Evolutionary conservation across 2,113 vertebrate genomes (phyloP), one percentile per base, ranked within the genome.

Genomic region (Thryonomys swinderianus): DNA sequence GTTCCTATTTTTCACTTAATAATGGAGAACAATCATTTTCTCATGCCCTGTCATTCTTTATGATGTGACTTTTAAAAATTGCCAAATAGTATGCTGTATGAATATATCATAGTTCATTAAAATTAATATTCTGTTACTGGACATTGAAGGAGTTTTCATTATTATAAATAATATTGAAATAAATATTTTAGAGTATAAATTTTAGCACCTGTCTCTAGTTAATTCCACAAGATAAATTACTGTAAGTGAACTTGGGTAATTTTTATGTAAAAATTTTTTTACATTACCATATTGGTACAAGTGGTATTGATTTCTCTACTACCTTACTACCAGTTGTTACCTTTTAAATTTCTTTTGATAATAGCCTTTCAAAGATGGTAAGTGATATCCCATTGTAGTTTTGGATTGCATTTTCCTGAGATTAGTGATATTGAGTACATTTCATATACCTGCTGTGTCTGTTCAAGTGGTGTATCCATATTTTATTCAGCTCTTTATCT

Each of bases 121-220:
- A 90, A 87, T 2, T 18, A 6, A 40, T 42, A n/a, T 87, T 93
- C 53, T 78, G 45, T 91, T 74, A 80, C n/a, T 80, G 23, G 55
- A 66, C 20, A 80, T n/a, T 84, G 62, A 88, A 42, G 30, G 91
- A 73, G 42, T 79, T 91, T 91, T 64, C 55, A 73, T 92, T 71
- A 73, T 93, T 90, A 84, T 32, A 71, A 71, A 74, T 79, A 71
- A 79, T 62, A 91, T 79, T 85, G 30, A 42, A 66, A 79, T 71
- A 93, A 76, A 88, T 84, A 73, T 80, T 91, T 95, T 80, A 66
- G 45, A 88, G 30, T 23, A 66, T 80, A 71, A 85, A 59, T 67
- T 87, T 91, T 80, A 91, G 37, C 18, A 95, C 42, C 57, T 80
- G 20, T 85, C 9, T 91, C 61, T 80, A 40, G 37, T 61, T 73